Evolutionary conservation across 2,797 vertebrate genomes (phyloP), one percentile per base, ranked within the genome.

Genomic region (Heteromormyrus szaboi): DNA sequence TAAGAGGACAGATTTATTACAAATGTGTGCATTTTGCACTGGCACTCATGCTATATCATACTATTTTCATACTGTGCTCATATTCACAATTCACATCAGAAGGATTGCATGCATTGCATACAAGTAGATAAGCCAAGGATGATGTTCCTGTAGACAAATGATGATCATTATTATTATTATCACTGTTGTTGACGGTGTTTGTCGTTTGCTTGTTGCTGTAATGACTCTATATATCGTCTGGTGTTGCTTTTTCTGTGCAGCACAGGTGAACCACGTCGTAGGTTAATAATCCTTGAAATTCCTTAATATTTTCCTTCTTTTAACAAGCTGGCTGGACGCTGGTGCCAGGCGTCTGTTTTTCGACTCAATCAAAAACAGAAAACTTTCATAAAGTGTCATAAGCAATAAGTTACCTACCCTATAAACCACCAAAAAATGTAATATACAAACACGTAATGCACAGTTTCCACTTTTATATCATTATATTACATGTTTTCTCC

Each of bases 1-100:
- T 99, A 96, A 91, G 51, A 22, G n/a, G 44, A 9, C 46, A 22
- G 44, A 22, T 25, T 29, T 46, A 29, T 65, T 65, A 65, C 59
- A 29, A 11, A 48, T 9, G 11, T 29, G 22, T 85, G 19, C 7
- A 8, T 3, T 81, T 81, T 81, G 17, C 44, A 3, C 37, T 17
- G 2, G 12, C 29, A 17, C 25, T 81, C n/a, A 81, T 7, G 8
- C 41, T 22, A 17, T 81, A 19, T 22, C 22, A 65, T 65, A 29
- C 29, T 14, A 2, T 72, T 33, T 33, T 37, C 59, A 65, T 29
- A 65, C 33, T 76, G 68, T 76, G 68, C 14, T 41, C 68, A 25
- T 79, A 44, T 81, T 81, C 19, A 53, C 51, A 76, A 41, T 33
- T 37, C 29, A 11, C 65, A 33, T 14, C 65, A 33, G 65, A 68